Evolutionary conservation across 2,113 vertebrate species (phyloP), one percentile per base, ranked within the genome.

Genomic region (Galeopterus variegatus): DNA sequence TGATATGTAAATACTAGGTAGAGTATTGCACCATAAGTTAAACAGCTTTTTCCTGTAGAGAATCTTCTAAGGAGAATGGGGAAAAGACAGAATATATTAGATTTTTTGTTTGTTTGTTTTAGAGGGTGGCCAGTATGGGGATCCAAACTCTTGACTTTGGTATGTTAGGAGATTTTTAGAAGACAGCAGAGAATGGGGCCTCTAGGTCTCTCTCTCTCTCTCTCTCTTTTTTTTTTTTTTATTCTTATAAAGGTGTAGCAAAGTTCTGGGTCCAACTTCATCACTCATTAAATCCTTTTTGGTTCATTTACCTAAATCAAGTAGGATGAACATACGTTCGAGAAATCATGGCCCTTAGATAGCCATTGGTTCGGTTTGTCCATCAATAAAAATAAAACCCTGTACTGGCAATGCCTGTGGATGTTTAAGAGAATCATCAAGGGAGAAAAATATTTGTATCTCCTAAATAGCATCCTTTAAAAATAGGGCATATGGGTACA

Each of bases 301-400:
- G 23, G 31, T 26, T 81, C 72, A 88, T 50, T 76, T 23, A 94
- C 65, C 52, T 62, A 89, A 95, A 70, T 54, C 62, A 77, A 89
- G 65, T 56, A 23, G 33, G 56, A 48, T 19, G 28, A 26, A 69
- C 70, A 79, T 75, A 87, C 0, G 6, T 45, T 93, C n/a, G 84
- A 87, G 65, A 41, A 90, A 75, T 70, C 75, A 76, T 8, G n/a
- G 45, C 41, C 18, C 64, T 84, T 45, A 94, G 62, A 24, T 64
- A 93, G 31, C 15, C 28, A 82, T 10, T 69, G 65, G 41, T n/a
- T 94, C 31, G 12, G 54, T 80, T 81, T 88, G 58, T 92, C 52
- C 52, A 85, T 45, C 77, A 84, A 70, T 69, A 85, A 95, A 93
- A 80, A 88, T 21, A 96, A 96, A 82, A 87, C 5, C 21, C 80